These are phyloP conservation scores for Anastrepha ludens DNA, from an alignment of 1,140 invertebrate genomes.

Conservation along the genomic window DNA sequence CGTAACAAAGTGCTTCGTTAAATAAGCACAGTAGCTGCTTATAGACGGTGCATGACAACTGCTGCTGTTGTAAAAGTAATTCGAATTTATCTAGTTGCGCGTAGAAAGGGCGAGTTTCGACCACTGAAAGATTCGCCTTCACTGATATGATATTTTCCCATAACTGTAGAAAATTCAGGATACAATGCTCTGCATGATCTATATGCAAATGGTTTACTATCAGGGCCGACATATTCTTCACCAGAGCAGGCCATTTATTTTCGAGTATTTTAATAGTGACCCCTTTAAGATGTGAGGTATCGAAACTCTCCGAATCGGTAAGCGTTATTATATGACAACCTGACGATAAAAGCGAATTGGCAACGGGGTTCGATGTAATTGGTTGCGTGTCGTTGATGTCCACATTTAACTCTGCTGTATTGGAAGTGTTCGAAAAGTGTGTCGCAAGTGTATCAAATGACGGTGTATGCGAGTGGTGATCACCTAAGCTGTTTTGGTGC, in stretches of 20 bases:
- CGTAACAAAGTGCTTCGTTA: constrained; percentile 92
- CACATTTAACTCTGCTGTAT: not conserved
- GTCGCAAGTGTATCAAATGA: not conserved
- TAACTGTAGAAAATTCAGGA: constrained; percentile 87
- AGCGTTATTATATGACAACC: constrained; percentile 82
- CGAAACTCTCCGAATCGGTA: constrained; percentile 85
- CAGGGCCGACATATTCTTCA: constrained; percentile 80
- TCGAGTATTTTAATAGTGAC: constrained; percentile 89
- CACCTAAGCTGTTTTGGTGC: not conserved
- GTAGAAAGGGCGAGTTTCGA: constrained; percentile 92
- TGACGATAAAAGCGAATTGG: constrained; percentile 53
- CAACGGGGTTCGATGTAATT: not conserved
- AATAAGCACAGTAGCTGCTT: constrained; percentile 88
- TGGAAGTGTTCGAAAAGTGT: not conserved
- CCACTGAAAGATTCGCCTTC: constrained; percentile 90
- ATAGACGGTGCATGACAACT: constrained; percentile 86
- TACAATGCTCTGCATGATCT: constrained; percentile 79
- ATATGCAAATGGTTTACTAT: constrained; percentile 77
- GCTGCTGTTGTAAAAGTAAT: constrained; percentile 80
- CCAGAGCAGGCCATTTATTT: constrained; percentile 86
- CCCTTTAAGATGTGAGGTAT: constrained; percentile 88
- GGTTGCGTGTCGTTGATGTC: not conserved
- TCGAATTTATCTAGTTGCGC: constrained; percentile 88
- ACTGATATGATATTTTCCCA: constrained; percentile 95
- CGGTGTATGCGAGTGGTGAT: not conserved